Percentiles rank a stretch among this genome's conserved stretches.
phyloP scores from a whole-genome alignment of 2,113 vertebrate species.

The Pluvialis apricaria region DNA sequence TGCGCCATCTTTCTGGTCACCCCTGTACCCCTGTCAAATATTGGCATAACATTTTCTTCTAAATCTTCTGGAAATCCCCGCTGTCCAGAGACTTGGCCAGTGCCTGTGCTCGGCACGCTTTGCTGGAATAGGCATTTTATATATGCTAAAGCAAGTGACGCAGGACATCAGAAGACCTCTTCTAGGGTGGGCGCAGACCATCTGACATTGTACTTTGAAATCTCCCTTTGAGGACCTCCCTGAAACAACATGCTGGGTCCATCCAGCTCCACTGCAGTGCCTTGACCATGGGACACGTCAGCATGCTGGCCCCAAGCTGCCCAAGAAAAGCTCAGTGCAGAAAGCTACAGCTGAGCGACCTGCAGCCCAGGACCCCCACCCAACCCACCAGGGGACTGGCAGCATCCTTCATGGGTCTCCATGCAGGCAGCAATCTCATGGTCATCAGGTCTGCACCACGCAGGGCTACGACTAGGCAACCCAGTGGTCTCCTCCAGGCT shows the following conservation, averaged over 20 bases:
- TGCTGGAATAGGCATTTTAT: background rate
- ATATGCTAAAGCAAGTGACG: background rate
- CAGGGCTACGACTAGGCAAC: background rate
- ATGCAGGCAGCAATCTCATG: background rate
- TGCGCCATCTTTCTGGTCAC: background rate
- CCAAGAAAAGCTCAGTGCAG: background rate
- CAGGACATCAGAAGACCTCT: background rate
- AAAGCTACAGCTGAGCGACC: background rate
- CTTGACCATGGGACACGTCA: background rate
- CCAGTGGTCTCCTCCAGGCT: background rate
- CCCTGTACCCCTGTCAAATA: background rate
- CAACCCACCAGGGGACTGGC: background rate
- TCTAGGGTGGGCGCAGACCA: background rate
- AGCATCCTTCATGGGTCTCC: background rate
- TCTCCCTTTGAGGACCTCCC: background rate
- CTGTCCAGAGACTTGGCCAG: background rate
- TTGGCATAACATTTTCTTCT: conserved; percentile 11
- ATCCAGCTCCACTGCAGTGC: rapidly evolving
- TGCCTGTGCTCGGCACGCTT: background rate
- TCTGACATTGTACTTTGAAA: background rate
- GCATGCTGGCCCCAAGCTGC: background rate
- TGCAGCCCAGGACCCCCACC: background rate
- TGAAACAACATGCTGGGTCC: background rate
- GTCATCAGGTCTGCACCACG: background rate
- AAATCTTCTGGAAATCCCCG: conserved; percentile 45